Evolutionary conservation across 2,797 vertebrate species (phyloP), one percentile per base, ranked within the genome.

Genomic region (Tamandua tetradactyla): DNA sequence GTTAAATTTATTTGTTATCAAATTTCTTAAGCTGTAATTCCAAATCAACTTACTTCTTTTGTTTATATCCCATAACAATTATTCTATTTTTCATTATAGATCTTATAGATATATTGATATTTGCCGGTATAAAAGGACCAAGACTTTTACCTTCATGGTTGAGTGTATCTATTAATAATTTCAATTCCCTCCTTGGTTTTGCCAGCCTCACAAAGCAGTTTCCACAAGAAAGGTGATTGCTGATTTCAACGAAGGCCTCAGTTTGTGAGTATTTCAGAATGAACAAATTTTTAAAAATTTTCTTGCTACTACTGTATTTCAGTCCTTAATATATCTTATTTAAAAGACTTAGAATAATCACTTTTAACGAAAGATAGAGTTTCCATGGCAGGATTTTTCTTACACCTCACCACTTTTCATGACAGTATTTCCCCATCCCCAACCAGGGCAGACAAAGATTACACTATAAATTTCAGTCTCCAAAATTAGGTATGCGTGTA

Each of bases 11-110:
- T 57, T 75, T 83, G 14, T 76, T 89, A 61, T 42, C 42, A 84
- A 84, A 52, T 42, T 83, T 94, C 42, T 89, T 78, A 89, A 52
- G 23, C 75, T 15, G 32, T 82, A 64, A 86, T 30, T 57, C 86
- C 15, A 93, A 87, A 95, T 87, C 35, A 94, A 78, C 12, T 68
- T 81, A 32, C 72, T 37, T 23, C 49, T 79, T 72, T 92, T 20
- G 75, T 72, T 92, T 20, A 68, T 83, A 83, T n/a, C 52, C 75
- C 47, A 61, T 27, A 76, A 75, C 23, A 87, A 59, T 72, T 72
- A 72, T 92, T 42, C 62, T 59, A 57, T 5, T 22, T 92, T 76
- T 37, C 75, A 69, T 78, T 55, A 27, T 35, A 68, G 10, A 47
- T 74, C 57, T 64, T 44, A 3, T 25, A 86, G 15, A 90, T 35